Conservation (phyloP, 2,888 invertebrate species). For the Lathronympha strigana region DNA sequence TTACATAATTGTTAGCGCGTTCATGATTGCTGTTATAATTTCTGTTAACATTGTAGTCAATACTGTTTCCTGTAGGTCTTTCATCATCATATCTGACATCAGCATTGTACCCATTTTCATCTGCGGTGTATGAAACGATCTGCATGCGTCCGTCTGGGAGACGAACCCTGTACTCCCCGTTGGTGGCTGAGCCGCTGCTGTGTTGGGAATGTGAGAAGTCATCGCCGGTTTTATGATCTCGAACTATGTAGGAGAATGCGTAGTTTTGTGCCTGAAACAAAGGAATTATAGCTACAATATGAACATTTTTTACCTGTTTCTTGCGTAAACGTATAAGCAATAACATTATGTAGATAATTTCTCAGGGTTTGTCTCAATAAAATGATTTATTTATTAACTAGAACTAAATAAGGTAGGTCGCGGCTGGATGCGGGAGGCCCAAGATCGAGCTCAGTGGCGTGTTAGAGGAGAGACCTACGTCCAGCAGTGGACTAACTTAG, state of each 20-base stretch:
- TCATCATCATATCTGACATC: conserved; percentile 85
- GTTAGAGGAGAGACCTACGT: too few species aligned
- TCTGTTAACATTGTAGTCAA: conserved; percentile 46
- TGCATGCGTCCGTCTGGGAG: conserved; percentile 87
- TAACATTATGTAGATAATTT: too few species aligned
- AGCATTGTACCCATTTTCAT: conserved; percentile 87
- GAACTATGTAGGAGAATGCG: conserved; percentile 87
- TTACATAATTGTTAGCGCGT: conserved; percentile 36
- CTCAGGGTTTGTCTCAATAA: too few species aligned
- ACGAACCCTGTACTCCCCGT: conserved; percentile 87
- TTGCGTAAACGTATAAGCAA: too few species aligned
- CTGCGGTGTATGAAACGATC: conserved; percentile 87
- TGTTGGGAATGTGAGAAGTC: conserved; percentile 88
- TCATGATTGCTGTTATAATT: conserved; percentile 42
- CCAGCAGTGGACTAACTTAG: too few species aligned
- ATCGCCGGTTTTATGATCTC: conserved; percentile 85
- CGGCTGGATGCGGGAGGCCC: too few species aligned
- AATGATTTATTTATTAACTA: too few species aligned
- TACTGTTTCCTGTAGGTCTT: conserved; percentile 50
- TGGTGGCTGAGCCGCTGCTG: conserved; percentile 85
- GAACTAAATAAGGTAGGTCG: too few species aligned
- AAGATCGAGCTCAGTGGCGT: too few species aligned
- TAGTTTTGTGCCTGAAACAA: conserved; percentile 79
- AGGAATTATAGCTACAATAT: not conserved
- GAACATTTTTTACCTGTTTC: too few species aligned